A percentile compares a stretch with the other conserved stretches of the same genome.
phyloP scores from a whole-genome alignment of 2,113 vertebrate species.

The Natator depressus region DNA sequence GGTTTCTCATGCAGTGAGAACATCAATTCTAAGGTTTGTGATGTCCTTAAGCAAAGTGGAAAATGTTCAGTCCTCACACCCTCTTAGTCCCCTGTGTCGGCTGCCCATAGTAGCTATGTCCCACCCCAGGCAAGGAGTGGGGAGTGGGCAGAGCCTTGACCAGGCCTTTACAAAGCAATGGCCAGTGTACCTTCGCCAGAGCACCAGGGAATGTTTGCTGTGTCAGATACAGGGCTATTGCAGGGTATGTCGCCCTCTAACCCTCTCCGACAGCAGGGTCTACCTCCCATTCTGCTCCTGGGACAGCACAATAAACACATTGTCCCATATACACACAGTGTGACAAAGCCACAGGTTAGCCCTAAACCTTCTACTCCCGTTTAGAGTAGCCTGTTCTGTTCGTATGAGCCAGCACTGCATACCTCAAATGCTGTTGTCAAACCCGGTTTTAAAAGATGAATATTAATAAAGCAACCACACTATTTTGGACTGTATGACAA shows the following conservation, averaged over 20 bases:
- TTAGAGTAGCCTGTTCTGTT: rapidly evolving
- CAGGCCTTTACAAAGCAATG: neutral
- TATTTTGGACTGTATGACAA: neutral
- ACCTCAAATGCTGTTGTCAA: neutral
- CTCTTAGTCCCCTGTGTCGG: neutral
- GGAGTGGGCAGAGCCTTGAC: neutral
- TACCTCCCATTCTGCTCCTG: neutral
- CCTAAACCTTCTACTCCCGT: neutral
- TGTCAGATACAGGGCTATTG: neutral
- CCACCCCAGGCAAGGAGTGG: neutral
- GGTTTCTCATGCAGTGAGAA: neutral
- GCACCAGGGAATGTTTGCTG: neutral
- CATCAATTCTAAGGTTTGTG: neutral
- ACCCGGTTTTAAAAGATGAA: neutral
- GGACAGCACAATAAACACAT: neutral
- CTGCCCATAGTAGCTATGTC: neutral
- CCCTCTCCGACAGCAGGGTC: neutral
- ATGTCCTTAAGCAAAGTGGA: neutral
- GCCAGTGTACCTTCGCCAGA: neutral
- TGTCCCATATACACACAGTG: neutral
- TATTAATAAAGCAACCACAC: neutral
- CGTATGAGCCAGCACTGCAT: neutral
- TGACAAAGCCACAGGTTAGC: neutral
- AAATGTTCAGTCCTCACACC: neutral
- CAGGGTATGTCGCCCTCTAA: neutral